Base-by-base conservation (phyloP, 2,797 vertebrate species). In the Sciurus vulgaris region DNA sequence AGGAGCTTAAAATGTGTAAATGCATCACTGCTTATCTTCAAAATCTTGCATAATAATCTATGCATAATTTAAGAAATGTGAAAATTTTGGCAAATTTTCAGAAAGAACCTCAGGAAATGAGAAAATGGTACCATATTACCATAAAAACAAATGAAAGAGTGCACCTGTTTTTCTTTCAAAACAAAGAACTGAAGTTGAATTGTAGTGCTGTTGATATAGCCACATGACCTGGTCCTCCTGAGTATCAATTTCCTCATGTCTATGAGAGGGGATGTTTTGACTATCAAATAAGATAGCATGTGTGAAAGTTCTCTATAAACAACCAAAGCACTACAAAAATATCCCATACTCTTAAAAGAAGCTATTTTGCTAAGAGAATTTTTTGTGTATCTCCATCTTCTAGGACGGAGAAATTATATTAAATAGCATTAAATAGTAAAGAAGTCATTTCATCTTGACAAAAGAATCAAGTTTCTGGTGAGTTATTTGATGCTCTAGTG, bases 41-140 rank as follows among this genome's bases (percentile, higher is more conserved):
- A 20, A 24, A 44, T 56, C 33, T 6, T 77, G 44, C 44, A 56
- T 49, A 33, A 86, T 51, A 47, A 91, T 85, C 24, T n/a, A 70
- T 92, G 49, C 1, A 63, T 76, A 61, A 82, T 51, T 93, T 95
- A 76, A 94, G 26, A 96, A 94, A 84, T 74, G 17, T 90, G 51
- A 24, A 87, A 3, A 70, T 83, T 88, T 93, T 83, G 78, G 28
- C 22, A 96, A 78, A 70, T 44, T 86, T 88, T 89, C 28, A 67
- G 82, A 89, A 96, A 74, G 47, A 87, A 92, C 8, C 33, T n/a
- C 44, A 92, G 54, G 22, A 97, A 97, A 92, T 94, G 69, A 95
- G 70, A 87, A 94, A 91, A 65, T 61, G n/a, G 30, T 93, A 9
- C 28, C 83, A 59, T 90, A 84, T 85, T 91, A 83, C 26, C 63